Base-by-base conservation (phyloP, 1,140 invertebrate genomes). In the Lycorma delicatula region DNA sequence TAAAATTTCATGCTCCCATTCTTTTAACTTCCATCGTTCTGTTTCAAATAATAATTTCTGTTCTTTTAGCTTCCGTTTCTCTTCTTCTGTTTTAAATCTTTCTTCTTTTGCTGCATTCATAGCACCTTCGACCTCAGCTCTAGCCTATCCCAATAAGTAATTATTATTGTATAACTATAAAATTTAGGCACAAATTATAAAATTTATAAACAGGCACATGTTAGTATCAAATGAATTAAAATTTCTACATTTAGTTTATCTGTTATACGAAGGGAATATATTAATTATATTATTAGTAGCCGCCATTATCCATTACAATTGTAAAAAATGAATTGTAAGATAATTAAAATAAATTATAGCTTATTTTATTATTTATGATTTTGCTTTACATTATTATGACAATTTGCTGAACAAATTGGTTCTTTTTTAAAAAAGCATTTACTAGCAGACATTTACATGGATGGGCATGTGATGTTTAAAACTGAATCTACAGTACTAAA, bases 81-180 rank as follows among this genome's bases (percentile, higher is more conserved):
- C 50, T 18, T 52, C 50, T 29, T 52, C 50, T 3, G 29, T 4
- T 20, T 26, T 31, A 7, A 4, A 28, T 27, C 29, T 31, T 1
- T 20, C 50, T 52, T 52, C 16, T 22, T 52, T 52, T 5, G 50
- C 50, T 12, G 50, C 50, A 11, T 28, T 27, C 50, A 52, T 18
- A 3, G 28, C 50, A 9, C 50, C 50, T 13, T 52, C 50, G 25
- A 52, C 23, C 28, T 52, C 50, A 13, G 27, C 50, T 34, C 23
- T 52, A 3, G 50, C 50, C 50, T 52, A 27, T 6, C n/a, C n/a
- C 31, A n/a, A 34, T 34, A 34, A 34, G n/a, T 34, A n/a, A n/a
- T n/a, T n/a, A n/a, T n/a, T n/a, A n/a, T n/a, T n/a, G n/a, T n/a
- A n/a, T n/a, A n/a, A n/a, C n/a, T n/a, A n/a, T n/a, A n/a, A n/a